Percentiles rank a stretch among this genome's conserved stretches.
phyloP scores from a whole-genome alignment of 2,888 invertebrate genomes.

The Cepaea hortensis region DNA sequence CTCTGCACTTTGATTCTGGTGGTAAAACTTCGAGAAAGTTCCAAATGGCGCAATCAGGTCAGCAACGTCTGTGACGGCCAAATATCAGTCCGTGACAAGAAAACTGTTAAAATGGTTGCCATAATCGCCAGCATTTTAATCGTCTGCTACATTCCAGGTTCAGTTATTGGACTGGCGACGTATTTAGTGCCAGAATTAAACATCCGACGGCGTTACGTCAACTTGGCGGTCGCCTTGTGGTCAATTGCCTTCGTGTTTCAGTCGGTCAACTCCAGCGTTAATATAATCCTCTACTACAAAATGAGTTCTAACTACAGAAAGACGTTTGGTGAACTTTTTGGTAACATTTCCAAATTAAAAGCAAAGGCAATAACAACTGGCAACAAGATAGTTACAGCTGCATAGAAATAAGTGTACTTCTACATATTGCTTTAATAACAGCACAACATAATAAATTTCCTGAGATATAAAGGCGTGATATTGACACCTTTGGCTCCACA shows the following conservation, averaged over 20 bases:
- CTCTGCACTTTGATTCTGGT: neutral
- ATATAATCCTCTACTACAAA: neutral
- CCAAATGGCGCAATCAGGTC: conserved; percentile 3
- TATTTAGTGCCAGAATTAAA: neutral
- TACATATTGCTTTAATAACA: too few species aligned
- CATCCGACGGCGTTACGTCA: neutral
- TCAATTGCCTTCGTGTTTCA: neutral
- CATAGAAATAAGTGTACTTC: too few species aligned
- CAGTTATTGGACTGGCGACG: neutral
- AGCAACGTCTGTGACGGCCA: neutral
- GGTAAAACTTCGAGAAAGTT: neutral
- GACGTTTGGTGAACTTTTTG: neutral
- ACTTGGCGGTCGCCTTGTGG: neutral
- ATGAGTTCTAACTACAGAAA: neutral
- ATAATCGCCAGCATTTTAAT: too few species aligned
- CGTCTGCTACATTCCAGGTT: too few species aligned
- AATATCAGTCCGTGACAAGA: neutral
- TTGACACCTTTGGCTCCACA: too few species aligned
- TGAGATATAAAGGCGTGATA: too few species aligned
- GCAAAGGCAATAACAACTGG: too few species aligned
- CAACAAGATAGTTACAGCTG: too few species aligned
- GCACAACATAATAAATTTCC: too few species aligned
- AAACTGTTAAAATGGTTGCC: neutral
- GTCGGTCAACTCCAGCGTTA: too few species aligned
- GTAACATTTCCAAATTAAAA: too few species aligned